These are phyloP conservation scores for Prionailurus viverrinus DNA, from an alignment of 2,113 vertebrate species.

Conservation along the genomic window DNA sequence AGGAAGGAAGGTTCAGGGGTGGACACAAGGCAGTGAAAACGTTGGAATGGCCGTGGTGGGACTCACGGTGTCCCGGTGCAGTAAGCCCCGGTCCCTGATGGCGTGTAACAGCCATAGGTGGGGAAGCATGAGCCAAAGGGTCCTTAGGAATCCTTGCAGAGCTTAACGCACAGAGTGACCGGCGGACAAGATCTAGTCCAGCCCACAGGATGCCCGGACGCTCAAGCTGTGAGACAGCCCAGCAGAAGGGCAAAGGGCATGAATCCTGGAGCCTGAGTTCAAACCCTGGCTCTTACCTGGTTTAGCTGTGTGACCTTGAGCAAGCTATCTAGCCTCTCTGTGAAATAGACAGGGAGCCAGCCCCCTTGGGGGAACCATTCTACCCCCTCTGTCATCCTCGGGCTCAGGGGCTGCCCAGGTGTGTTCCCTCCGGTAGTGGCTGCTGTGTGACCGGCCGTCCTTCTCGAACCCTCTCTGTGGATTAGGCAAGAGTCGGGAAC, in stretches of 20 bases:
- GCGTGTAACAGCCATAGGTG: neutral
- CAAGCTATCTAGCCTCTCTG: neutral
- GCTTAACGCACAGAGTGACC: neutral
- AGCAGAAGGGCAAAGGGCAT: neutral
- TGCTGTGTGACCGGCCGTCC: neutral
- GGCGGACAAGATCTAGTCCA: neutral
- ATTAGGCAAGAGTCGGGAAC: neutral
- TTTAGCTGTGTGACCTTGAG: neutral
- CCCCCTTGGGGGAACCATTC: neutral
- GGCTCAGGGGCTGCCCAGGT: neutral
- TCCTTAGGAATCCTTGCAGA: neutral
- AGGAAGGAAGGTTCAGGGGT: neutral
- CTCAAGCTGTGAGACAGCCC: neutral
- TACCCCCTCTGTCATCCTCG: too few relatives aligned
- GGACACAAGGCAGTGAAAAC: neutral
- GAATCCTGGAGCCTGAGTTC: neutral
- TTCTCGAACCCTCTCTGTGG: neutral
- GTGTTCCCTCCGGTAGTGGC: neutral
- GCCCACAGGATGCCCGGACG: accelerated
- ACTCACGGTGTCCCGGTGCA: neutral
- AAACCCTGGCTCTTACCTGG: neutral
- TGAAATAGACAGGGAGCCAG: neutral
- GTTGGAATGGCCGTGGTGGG: neutral
- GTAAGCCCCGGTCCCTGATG: neutral
- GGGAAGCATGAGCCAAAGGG: neutral